A percentile compares a stretch with the other conserved stretches of the same genome.
phyloP scores from a whole-genome alignment of 2,888 invertebrate species.

The Balanococcus diminutus region DNA sequence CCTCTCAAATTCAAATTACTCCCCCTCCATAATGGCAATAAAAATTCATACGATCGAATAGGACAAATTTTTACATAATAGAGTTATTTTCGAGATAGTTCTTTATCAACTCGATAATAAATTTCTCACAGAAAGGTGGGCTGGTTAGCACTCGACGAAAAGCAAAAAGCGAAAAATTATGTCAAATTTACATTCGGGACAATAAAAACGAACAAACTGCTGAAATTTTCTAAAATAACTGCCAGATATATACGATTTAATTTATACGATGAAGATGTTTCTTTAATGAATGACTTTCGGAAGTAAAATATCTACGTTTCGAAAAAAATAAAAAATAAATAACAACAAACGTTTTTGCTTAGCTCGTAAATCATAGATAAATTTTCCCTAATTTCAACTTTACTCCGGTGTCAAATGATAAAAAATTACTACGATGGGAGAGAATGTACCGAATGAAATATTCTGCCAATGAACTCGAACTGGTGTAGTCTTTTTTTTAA shows the following conservation, averaged over 20 bases:
- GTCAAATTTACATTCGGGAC: not conserved
- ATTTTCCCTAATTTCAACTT: conserved; percentile 27
- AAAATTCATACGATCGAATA: not conserved
- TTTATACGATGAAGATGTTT: conserved; percentile 19
- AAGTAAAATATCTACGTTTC: not conserved
- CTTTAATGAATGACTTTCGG: conserved; percentile 23
- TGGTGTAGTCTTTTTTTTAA: not conserved
- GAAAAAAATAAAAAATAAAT: not conserved
- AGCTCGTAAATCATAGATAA: conserved; percentile 19
- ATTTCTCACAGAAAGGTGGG: not conserved
- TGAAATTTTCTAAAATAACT: not conserved
- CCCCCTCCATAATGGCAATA: not conserved
- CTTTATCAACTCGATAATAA: not conserved
- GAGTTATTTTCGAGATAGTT: not conserved
- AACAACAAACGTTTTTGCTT: not conserved
- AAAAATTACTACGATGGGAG: conserved; percentile 16
- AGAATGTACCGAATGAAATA: not conserved
- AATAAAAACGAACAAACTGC: not conserved
- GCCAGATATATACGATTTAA: not conserved
- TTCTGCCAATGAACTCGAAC: conserved; percentile 7
- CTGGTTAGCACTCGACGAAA: not conserved
- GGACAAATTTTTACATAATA: not conserved
- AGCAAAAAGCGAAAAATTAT: not conserved
- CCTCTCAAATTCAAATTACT: not conserved
- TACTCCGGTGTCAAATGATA: conserved; percentile 8